Percentiles rank a stretch among this genome's conserved stretches.
phyloP scores from a whole-genome alignment of 1,140 invertebrate genomes.

The Archegozetes longisetosus region DNA sequence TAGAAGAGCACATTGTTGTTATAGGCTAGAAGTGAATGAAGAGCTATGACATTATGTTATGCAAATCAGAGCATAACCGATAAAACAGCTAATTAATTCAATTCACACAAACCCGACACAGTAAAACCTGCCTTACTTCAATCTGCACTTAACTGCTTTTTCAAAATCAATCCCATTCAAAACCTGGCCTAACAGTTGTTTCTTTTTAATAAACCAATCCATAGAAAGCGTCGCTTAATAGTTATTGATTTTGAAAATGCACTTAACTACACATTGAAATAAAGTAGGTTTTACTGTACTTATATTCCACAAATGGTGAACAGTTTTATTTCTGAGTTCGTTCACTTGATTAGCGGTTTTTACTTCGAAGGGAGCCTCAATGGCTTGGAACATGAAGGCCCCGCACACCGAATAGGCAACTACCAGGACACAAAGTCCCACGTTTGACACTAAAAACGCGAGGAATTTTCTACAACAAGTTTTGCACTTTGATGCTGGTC shows the following conservation, averaged over 20 bases:
- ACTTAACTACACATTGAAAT: no score
- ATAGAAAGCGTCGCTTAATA: no score
- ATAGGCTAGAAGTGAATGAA: conserved; percentile 4
- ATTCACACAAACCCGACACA: no score
- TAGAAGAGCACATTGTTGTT: conserved; percentile 40
- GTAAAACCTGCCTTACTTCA: no score
- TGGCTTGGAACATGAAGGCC: conserved; percentile 57
- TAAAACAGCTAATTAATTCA: no score
- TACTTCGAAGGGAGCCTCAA: conserved; percentile 48
- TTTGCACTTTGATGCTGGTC: conserved; percentile 37
- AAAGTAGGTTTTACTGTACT: conserved; percentile 45
- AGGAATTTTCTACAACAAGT: conserved; percentile 62
- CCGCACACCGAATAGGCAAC: conserved; percentile 75
- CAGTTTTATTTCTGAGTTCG: conserved; percentile 26
- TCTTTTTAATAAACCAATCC: no score
- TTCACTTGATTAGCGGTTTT: conserved; percentile 34
- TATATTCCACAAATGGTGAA: conserved; percentile 63
- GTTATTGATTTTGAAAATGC: no score
- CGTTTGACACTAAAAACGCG: conserved; percentile 72
- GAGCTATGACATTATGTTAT: not conserved
- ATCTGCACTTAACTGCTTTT: no score
- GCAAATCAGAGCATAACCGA: not conserved
- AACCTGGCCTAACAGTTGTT: no score
- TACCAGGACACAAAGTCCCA: conserved; percentile 65
- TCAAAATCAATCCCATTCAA: no score